phyloP scores from a whole-genome alignment of 1,140 invertebrate species.

The Orius insidiosus region DNA sequence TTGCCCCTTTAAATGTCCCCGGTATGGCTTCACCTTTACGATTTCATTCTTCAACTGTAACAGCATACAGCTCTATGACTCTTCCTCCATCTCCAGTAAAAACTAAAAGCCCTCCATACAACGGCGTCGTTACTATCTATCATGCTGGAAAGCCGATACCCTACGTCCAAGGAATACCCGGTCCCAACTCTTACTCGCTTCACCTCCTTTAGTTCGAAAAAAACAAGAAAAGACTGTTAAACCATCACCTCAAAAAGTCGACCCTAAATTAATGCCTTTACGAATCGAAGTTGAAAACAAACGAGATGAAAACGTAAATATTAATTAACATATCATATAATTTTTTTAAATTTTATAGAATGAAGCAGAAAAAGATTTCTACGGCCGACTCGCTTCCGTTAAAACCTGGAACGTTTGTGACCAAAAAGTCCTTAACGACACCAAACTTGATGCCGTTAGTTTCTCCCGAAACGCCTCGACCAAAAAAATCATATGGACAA shows the following conservation, averaged over 20 bases:
- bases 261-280: too few relatives aligned
- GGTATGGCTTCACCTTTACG: constrained; percentile 21
- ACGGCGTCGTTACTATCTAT: constrained; percentile 22
- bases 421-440: constrained; percentile 50
- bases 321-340: background rate
- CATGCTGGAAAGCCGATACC: constrained; percentile 55
- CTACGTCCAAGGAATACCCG: constrained; percentile 71
- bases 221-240: constrained; percentile 8
- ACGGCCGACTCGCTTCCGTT: constrained; percentile 60
- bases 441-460: constrained; percentile 59
- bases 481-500: constrained; percentile 73
- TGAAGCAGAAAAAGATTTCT: constrained; percentile 40
- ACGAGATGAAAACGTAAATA: too few relatives aligned
- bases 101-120: constrained; percentile 7
- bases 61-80: constrained; percentile 49
- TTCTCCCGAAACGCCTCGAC: constrained; percentile 77
- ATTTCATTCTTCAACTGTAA: constrained; percentile 25
- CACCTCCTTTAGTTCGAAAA: constrained; percentile 6
- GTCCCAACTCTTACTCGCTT: constrained; percentile 30
- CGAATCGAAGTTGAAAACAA: too few relatives aligned
- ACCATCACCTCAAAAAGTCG: background rate
- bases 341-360: background rate
- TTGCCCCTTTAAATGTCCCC: constrained; percentile 34
- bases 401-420: constrained; percentile 61
- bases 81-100: constrained; percentile 24